Evolutionary conservation across 2,113 vertebrate genomes (phyloP), one percentile per base, ranked within the genome.

Genomic region (Turnix velox): DNA sequence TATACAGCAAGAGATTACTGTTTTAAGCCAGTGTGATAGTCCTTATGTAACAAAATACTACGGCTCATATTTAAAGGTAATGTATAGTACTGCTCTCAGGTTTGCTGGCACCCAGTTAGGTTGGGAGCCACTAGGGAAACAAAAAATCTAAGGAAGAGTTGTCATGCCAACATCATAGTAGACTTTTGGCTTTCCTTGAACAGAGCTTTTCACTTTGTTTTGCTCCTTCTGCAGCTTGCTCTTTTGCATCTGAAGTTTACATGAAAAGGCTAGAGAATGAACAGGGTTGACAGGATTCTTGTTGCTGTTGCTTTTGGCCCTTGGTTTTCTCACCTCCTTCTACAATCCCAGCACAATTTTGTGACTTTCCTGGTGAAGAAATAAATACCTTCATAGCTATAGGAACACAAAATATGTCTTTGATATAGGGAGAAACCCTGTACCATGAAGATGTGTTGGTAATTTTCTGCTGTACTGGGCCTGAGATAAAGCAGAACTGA

Each of bases 1-100:
- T 96, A 99, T 99, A 94, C 99, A 99, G 96, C 98, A 99, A 97
- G 99, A 99, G 97, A 99, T 99, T 96, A 99, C 99, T 18, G 99
- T 99, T 49, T 96, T 99, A 90, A 99, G 99, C 95, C 99, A 99
- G 96, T 99, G 99, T 35, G 99, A 99, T 97, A 99, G 98, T 77
- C 98, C 99, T 15, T 99, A 98, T 69, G 98, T 99, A 96, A 99
- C 99, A 81, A 99, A 99, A 96, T 99, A 99, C 97, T 99, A 97
- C 10, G 99, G 99, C 93, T 99, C 99, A 22, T 99, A 99, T 96
- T 98, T 99, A 96, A 99, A 99, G 98, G 99, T 99, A 98, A 96
- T 20, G 37, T 87, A 54, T 82, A 35, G n/a, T 15, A 25, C 9
- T 55, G 57, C 40, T 45, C n/a, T 43, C 55, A 80, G 19, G 20